phyloP scores from a whole-genome alignment of 35 echinoderm and acorn worm species.

The Eucidaris tribuloides region DNA sequence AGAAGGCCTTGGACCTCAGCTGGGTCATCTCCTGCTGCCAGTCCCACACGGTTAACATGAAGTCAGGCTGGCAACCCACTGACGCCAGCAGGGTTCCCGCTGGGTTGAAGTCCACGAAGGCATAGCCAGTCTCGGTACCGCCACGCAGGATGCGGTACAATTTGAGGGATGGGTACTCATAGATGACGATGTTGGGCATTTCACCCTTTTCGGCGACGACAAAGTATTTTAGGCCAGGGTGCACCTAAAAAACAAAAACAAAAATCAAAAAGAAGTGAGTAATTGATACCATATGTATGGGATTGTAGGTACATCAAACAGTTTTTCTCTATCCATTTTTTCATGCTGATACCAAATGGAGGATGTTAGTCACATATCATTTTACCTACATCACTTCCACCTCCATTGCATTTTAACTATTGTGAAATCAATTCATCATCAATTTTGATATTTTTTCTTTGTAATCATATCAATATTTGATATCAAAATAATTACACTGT shows the following conservation, averaged over 20 bases:
- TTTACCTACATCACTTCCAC: too few species aligned
- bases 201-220: conserved; percentile 88
- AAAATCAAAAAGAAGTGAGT: too few species aligned
- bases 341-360: too few species aligned
- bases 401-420: too few species aligned
- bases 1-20: conserved; percentile 94
- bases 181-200: conserved; percentile 85
- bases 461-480: too few species aligned
- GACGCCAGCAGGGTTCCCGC: conserved; percentile 81
- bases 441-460: too few species aligned
- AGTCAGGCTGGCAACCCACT: conserved; percentile 83
- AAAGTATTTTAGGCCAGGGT: conserved; percentile 90
- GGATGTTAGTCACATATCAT: too few species aligned
- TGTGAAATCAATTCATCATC: too few species aligned
- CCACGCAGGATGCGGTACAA: conserved; percentile 83
- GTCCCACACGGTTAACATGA: conserved; percentile 97
- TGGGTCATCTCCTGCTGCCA: conserved; percentile 88
- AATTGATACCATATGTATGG: too few species aligned
- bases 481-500: too few species aligned
- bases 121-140: conserved; percentile 74
- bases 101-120: conserved; percentile 96
- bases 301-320: background rate
- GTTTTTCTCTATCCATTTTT: background rate
- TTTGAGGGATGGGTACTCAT: conserved; percentile 88
- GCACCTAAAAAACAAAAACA: conserved; percentile 67